phyloP scores from a whole-genome alignment of 2,797 vertebrate genomes.

The Hydrophis major region DNA sequence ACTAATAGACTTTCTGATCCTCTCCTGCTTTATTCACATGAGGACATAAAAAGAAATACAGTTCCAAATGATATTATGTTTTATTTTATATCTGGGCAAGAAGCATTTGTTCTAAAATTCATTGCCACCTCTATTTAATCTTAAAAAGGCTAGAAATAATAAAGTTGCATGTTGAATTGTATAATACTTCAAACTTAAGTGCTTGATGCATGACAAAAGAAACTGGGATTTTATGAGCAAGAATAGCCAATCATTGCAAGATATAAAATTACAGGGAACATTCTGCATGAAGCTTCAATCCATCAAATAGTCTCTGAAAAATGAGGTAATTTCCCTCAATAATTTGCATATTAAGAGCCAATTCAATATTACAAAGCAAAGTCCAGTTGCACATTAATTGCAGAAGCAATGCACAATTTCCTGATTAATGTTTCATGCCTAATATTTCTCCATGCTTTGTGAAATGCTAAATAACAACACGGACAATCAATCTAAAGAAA shows the following conservation, averaged over 20 bases:
- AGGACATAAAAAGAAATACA: constrained; percentile 26
- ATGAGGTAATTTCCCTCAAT: constrained; percentile 97
- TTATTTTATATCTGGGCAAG: neutral
- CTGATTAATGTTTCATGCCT: constrained; percentile 95
- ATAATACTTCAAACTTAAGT: constrained; percentile 10
- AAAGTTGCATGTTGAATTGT: constrained; percentile 33
- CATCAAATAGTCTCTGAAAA: constrained; percentile 89
- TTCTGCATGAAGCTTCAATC: constrained; percentile 78
- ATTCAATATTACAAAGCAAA: constrained; percentile 93
- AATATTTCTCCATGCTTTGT: constrained; percentile 72
- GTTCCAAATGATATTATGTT: neutral
- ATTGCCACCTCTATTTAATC: constrained; percentile 38
- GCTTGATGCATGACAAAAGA: constrained; percentile 51
- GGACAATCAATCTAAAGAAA: constrained; percentile 69
- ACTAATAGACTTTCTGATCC: neutral
- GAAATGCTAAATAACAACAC: constrained; percentile 76
- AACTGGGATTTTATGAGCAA: constrained; percentile 54
- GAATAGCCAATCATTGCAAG: constrained; percentile 55
- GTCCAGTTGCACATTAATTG: constrained; percentile 96
- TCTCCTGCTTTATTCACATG: constrained; percentile 11
- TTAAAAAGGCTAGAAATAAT: constrained; percentile 43
- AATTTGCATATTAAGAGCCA: constrained; percentile 95
- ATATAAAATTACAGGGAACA: constrained; percentile 71
- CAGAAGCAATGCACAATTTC: constrained; percentile 96
- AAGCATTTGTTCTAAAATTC: constrained; percentile 26